These are phyloP conservation scores for Drosophila gaucha DNA, from an alignment of 2,888 invertebrate species.

Conservation along the genomic window DNA sequence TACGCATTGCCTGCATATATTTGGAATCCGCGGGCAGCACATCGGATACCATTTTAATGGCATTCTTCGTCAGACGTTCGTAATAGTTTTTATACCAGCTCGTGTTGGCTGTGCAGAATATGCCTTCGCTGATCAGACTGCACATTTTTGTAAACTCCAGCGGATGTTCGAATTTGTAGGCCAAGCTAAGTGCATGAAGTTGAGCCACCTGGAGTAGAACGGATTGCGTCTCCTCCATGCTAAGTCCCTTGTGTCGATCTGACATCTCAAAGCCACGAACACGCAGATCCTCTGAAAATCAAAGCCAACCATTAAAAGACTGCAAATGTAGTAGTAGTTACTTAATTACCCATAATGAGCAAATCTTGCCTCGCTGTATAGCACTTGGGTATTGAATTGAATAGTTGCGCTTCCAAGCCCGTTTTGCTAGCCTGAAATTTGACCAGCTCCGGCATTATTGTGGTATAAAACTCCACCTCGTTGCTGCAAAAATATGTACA, in stretches of 20 bases:
- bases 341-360: slow-evolving; percentile 85
- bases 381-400: slow-evolving; percentile 87
- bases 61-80: slow-evolving; percentile 87
- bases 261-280: slow-evolving; percentile 88
- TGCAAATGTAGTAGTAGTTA: too few species aligned
- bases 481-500: slow-evolving; percentile 84
- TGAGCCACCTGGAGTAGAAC: slow-evolving; percentile 87
- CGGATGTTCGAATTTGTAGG: slow-evolving; percentile 87
- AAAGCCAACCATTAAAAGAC: background rate
- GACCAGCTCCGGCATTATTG: slow-evolving; percentile 88
- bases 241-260: slow-evolving; percentile 87
- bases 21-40: slow-evolving; percentile 83
- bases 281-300: slow-evolving; percentile 87
- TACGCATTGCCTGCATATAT: slow-evolving; percentile 87
- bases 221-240: slow-evolving; percentile 87
- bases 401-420: slow-evolving; percentile 78
- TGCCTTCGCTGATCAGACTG: slow-evolving; percentile 85
- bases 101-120: slow-evolving; percentile 88
- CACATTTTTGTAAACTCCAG: slow-evolving; percentile 86
- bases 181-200: slow-evolving; percentile 88
- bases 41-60: slow-evolving; percentile 87
- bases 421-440: slow-evolving; percentile 86
- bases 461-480: slow-evolving; percentile 90
- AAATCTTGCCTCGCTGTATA: slow-evolving; percentile 87
- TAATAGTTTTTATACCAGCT: slow-evolving; percentile 90